Evolutionary conservation across 2,888 invertebrate genomes (phyloP).

Genomic region (Thereva unica): DNA sequence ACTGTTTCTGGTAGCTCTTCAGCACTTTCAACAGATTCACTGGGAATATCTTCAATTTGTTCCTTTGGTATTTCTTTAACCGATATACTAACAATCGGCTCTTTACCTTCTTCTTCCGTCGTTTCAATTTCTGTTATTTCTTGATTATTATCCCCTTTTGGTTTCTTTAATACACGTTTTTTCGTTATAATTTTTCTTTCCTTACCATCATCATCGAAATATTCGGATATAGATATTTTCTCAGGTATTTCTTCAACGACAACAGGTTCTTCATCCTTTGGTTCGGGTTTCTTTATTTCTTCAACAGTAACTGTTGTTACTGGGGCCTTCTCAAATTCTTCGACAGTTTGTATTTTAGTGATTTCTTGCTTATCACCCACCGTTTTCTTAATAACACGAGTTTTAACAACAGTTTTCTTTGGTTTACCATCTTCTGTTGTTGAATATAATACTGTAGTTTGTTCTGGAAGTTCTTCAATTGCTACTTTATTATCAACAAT

Average conservation of each 20-base stretch:
- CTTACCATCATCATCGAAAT: conserved; percentile 48
- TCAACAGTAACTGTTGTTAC: conserved; percentile 53
- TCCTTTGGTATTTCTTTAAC: conserved; percentile 47
- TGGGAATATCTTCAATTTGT: conserved; percentile 37
- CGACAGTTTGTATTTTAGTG: conserved; percentile 55
- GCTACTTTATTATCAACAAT: conserved; percentile 48
- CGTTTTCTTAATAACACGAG: conserved; percentile 59
- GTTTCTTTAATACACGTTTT: conserved; percentile 57
- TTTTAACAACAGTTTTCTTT: conserved; percentile 56
- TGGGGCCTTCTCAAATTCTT: conserved; percentile 58
- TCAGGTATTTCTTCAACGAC: conserved; percentile 53
- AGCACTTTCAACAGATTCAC: conserved; percentile 41
- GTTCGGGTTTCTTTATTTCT: conserved; percentile 51
- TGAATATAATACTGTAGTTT: conserved; percentile 52
- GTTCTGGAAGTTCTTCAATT: conserved; percentile 53
- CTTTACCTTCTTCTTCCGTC: conserved; percentile 41
- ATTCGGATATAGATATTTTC: conserved; percentile 48
- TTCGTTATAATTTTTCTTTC: conserved; percentile 53
- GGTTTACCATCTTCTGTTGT: conserved; percentile 57
- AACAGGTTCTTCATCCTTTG: conserved; percentile 43
- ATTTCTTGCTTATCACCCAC: conserved; percentile 56
- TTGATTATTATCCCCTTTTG: conserved; percentile 48
- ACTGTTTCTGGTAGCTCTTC: conserved; percentile 37
- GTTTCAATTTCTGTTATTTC: conserved; percentile 50
- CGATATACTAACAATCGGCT: conserved; percentile 50